Conservation (phyloP, 2,113 vertebrate species). For the Hippoglossus stenolepis region DNA sequence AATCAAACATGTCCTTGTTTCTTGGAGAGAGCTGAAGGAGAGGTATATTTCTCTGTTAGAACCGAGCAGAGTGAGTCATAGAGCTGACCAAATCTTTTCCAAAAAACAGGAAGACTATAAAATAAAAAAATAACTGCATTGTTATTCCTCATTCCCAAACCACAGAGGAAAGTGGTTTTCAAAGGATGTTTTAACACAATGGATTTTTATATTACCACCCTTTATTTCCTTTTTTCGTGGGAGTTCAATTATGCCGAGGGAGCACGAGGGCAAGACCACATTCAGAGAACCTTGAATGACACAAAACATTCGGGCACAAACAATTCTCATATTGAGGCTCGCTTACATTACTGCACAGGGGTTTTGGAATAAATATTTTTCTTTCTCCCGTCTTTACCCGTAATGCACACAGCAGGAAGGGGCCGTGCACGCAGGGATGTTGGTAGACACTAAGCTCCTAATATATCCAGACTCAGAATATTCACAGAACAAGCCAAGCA, state of each 20-base stretch:
- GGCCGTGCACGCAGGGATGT: conserved; percentile 1
- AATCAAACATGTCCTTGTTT: conserved; percentile 17
- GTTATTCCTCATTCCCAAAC: conserved; percentile 51
- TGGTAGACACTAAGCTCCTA: conserved; percentile 35
- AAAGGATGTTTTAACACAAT: conserved; percentile 66
- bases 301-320: conserved; percentile 27
- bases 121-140: conserved; percentile 25
- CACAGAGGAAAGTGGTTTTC: conserved; percentile 59
- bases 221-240: conserved; percentile 49
- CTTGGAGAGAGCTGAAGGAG: conserved; percentile 22
- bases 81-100: conserved; percentile 32
- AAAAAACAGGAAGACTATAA: conserved; percentile 71
- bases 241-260: conserved; percentile 48
- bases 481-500: conserved; percentile 55
- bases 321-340: conserved; percentile 7
- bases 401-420: conserved; percentile 47
- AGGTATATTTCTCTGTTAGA: conserved; percentile 23
- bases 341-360: conserved; percentile 15
- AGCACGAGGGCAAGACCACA: conserved; percentile 19
- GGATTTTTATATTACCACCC: conserved; percentile 39
- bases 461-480: conserved; percentile 61
- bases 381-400: conserved; percentile 24
- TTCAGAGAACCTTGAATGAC: conserved; percentile 33
- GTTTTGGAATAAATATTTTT: conserved; percentile 39
- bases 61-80: conserved; percentile 37